These are phyloP conservation scores for Staurois parvus DNA, from an alignment of 2,797 vertebrate species.

Conservation along the genomic window DNA sequence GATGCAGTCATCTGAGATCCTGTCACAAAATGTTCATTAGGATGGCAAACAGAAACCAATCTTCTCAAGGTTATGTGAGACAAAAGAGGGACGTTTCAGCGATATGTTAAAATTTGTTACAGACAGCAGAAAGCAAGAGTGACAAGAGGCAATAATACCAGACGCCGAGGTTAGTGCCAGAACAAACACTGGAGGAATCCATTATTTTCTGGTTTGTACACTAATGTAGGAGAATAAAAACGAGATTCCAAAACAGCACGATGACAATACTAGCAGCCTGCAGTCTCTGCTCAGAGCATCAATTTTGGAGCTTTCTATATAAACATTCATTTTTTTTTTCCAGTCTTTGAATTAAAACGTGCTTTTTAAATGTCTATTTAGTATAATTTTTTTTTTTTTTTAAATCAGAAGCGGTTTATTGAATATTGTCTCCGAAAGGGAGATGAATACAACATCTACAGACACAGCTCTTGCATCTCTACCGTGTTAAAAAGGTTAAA, in stretches of 20 bases:
- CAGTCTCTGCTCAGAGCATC: not conserved
- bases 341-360: not conserved
- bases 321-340: not conserved
- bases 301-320: not conserved
- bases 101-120: constrained; percentile 20
- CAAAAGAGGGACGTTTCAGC: constrained; percentile 13
- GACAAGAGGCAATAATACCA: constrained; percentile 49
- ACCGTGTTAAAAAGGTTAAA: too few relatives aligned
- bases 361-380: too few relatives aligned
- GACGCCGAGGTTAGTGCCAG: constrained; percentile 9
- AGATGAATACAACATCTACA: too few relatives aligned
- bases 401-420: too few relatives aligned
- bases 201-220: constrained; percentile 16
- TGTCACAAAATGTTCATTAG: constrained; percentile 27
- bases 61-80: constrained; percentile 35
- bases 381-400: too few relatives aligned
- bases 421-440: too few relatives aligned
- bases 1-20: not conserved
- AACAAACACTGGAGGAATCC: constrained; percentile 28
- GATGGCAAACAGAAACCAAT: constrained; percentile 23
- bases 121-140: constrained; percentile 40
- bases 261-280: not conserved
- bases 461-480: too few relatives aligned
- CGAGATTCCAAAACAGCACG: not conserved
- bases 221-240: not conserved